A percentile compares a stretch with the other conserved stretches of the same genome.
Evolutionary conservation across 2,113 vertebrate species (phyloP).

Genomic region (Sceloporus undulatus): DNA sequence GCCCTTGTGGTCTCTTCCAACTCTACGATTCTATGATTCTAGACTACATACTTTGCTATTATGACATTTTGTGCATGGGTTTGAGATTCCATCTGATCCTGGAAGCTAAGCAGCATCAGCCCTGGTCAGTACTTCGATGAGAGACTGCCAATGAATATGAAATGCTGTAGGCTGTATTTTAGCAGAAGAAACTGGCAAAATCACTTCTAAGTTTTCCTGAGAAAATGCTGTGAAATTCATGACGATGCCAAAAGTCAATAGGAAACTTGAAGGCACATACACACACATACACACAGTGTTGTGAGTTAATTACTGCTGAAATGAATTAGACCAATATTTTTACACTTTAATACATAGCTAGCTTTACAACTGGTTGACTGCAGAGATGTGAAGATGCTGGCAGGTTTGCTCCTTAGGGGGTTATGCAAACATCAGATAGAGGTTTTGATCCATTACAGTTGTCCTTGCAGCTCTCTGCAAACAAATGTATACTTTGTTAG

Average conservation of each 20-base stretch:
- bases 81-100: too few species aligned
- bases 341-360: slow-evolving; percentile 7
- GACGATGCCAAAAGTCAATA: too few species aligned
- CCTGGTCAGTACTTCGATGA: too few species aligned
- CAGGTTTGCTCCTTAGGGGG: neutral
- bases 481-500: neutral
- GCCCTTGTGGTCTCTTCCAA: too few species aligned
- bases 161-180: too few species aligned
- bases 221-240: too few species aligned
- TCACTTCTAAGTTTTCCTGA: too few species aligned
- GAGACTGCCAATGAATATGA: too few species aligned
- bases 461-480: neutral
- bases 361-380: neutral
- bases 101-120: too few species aligned
- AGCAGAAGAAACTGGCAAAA: too few species aligned
- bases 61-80: neutral
- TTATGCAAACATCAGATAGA: neutral
- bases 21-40: too few species aligned
- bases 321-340: neutral
- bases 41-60: neutral
- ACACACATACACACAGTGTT: slow-evolving; percentile 10
- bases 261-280: too few species aligned
- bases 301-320: slow-evolving; percentile 32
- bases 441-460: neutral
- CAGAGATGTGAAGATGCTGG: neutral